phyloP scores from a whole-genome alignment of 2,113 vertebrate genomes.

The Mormyrus lacerda region DNA sequence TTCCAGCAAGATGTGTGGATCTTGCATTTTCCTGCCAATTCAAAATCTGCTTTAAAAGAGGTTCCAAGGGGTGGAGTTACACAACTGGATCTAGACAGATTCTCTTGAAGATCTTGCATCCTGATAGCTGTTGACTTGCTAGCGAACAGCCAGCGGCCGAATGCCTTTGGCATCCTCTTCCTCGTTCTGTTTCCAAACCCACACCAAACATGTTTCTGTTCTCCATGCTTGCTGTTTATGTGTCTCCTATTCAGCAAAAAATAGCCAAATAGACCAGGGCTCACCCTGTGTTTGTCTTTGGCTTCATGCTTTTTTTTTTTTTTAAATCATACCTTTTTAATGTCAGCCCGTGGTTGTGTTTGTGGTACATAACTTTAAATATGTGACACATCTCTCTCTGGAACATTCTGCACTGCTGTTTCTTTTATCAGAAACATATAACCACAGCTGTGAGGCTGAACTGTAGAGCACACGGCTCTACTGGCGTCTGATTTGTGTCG shows the following conservation, averaged over 20 bases:
- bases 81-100: not conserved
- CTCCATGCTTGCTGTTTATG: not conserved
- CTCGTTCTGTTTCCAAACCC: not conserved
- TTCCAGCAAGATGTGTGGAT: not conserved
- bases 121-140: not conserved
- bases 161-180: not conserved
- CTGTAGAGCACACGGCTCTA: not conserved
- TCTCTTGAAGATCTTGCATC: not conserved
- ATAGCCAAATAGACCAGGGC: not conserved
- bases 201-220: not conserved
- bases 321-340: not conserved
- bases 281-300: not conserved
- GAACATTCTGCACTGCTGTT: not conserved
- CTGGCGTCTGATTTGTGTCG: not conserved
- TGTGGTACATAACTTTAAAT: not conserved
- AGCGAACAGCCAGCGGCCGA: not conserved
- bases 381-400: not conserved
- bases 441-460: not conserved
- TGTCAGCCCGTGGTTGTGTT: not conserved
- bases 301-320: not conserved
- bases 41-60: not conserved
- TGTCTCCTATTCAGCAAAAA: not conserved
- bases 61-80: not conserved
- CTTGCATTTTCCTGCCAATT: not conserved
- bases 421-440: not conserved